These are phyloP conservation scores for Mustelus asterias DNA, from an alignment of 2,113 vertebrate species.

Conservation along the genomic window DNA sequence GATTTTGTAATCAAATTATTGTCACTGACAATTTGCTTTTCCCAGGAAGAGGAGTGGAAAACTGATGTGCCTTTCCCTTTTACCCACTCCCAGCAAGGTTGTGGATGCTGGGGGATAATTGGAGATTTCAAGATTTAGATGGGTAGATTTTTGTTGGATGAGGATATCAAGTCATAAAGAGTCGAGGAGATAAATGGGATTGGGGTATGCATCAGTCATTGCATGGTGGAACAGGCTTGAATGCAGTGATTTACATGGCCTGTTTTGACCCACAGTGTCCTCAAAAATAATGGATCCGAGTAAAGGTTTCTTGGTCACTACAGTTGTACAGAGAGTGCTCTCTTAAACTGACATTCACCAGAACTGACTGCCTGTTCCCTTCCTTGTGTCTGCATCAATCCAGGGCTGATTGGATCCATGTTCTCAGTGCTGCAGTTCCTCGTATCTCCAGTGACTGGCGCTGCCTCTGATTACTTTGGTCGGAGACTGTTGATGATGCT, in stretches of 20 bases:
- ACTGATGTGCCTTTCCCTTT: not conserved
- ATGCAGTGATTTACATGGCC: not conserved
- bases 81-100: not conserved
- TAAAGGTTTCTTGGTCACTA: not conserved
- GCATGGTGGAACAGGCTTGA: not conserved
- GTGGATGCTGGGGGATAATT: not conserved
- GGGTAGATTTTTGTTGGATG: not conserved
- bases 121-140: not conserved
- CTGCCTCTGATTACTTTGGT: slow-evolving; percentile 75
- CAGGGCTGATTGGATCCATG: slow-evolving; percentile 84
- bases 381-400: not conserved
- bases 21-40: not conserved
- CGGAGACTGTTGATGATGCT: slow-evolving; percentile 75
- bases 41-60: not conserved
- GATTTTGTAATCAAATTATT: not conserved
- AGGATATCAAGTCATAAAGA: not conserved
- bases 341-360: not conserved
- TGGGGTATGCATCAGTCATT: not conserved
- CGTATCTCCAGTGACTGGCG: slow-evolving; percentile 75
- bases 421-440: slow-evolving; percentile 92
- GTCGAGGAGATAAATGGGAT: not conserved
- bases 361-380: not conserved
- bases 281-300: too few relatives aligned
- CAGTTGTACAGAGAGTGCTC: not conserved
- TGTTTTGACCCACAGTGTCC: not conserved